Evolutionary conservation across 2,888 invertebrate genomes (phyloP).

Genomic region (Zygaena filipendulae): DNA sequence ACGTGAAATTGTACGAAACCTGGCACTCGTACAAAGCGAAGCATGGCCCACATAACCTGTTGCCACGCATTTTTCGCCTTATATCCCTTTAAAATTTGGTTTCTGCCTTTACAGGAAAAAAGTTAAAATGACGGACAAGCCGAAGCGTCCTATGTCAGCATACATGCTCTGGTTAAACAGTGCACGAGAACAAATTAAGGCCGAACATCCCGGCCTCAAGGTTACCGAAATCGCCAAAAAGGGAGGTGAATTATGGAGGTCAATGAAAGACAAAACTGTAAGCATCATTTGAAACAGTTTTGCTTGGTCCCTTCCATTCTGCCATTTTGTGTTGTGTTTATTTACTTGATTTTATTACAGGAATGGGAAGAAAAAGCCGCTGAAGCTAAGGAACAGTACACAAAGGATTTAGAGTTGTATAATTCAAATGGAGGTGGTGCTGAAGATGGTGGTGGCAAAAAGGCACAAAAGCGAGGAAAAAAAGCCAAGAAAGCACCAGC

Average conservation of each 20-base stretch:
- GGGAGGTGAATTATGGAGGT: constrained; percentile 96
- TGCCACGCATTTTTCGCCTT: constrained; percentile 24
- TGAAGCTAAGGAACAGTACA: constrained; percentile 90
- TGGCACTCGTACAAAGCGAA: constrained; percentile 22
- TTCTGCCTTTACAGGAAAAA: constrained; percentile 54
- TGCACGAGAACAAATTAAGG: constrained; percentile 86
- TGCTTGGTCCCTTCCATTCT: neutral
- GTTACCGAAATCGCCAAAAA: constrained; percentile 95
- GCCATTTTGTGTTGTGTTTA: constrained; percentile 8
- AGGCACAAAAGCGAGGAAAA: constrained; percentile 69
- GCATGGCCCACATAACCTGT: constrained; percentile 39
- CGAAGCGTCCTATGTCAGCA: constrained; percentile 92
- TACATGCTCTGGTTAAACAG: constrained; percentile 97
- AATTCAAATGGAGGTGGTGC: constrained; percentile 79
- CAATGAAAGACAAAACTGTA: constrained; percentile 87
- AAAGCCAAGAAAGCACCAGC: constrained; percentile 58
- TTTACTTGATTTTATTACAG: constrained; percentile 50
- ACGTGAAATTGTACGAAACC: constrained; percentile 28
- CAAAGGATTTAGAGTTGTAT: constrained; percentile 89
- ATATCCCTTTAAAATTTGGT: constrained; percentile 20
- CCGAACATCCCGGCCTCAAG: constrained; percentile 89
- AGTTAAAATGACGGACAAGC: constrained; percentile 86
- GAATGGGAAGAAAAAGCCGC: constrained; percentile 93
- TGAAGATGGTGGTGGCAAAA: constrained; percentile 58
- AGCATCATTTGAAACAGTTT: constrained; percentile 39